phyloP scores from a whole-genome alignment of 23 tunicate species.

The Clavelina lepadiformis region DNA sequence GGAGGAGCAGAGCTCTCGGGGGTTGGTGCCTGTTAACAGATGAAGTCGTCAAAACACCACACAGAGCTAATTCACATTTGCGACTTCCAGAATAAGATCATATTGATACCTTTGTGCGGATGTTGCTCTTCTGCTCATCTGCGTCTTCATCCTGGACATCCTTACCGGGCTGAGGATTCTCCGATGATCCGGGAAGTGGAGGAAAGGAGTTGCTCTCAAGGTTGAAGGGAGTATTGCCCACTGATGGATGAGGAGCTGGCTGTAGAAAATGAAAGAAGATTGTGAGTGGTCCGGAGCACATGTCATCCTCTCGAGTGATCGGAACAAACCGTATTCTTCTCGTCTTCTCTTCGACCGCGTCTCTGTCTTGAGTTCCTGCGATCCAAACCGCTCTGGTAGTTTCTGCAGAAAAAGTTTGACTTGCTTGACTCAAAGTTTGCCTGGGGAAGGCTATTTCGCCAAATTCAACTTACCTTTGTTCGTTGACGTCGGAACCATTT shows the following conservation, averaged over 20 bases:
- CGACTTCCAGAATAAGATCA: neutral
- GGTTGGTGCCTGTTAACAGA: neutral
- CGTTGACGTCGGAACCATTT: too few species aligned
- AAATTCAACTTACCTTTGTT: too few species aligned
- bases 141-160: neutral
- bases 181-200: constrained; percentile 51
- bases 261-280: neutral
- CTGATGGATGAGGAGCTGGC: constrained; percentile 16
- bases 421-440: too few species aligned
- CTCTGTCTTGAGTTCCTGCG: constrained; percentile 21
- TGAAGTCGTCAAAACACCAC: neutral
- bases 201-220: constrained; percentile 52
- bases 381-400: constrained; percentile 8
- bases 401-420: too few species aligned
- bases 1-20: neutral
- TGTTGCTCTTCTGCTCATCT: neutral
- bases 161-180: too few species aligned
- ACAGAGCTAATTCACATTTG: neutral
- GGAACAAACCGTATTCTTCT: constrained; percentile 11
- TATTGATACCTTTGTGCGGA: neutral
- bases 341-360: constrained; percentile 14
- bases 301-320: neutral
- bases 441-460: too few species aligned
- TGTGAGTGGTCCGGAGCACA: neutral
- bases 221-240: constrained; percentile 17